A percentile compares a stretch with the other conserved stretches of the same genome.
These are phyloP conservation scores for Stenodema calcarata DNA, from an alignment of 2,888 invertebrate species.

Conservation along the genomic window DNA sequence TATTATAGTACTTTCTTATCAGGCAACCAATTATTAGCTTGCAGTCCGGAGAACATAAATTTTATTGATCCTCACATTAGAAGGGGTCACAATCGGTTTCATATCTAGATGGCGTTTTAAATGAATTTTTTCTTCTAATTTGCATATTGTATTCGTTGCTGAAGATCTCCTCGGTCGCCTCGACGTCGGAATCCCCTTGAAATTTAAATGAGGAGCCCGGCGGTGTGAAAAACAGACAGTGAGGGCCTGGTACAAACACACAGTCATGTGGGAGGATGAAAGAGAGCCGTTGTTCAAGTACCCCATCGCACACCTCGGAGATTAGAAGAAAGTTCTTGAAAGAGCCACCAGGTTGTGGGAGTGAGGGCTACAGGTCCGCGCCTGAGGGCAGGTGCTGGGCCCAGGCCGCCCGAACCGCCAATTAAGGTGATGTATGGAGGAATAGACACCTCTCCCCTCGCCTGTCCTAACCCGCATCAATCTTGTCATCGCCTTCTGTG, in stretches of 20 bases:
- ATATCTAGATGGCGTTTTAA: background rate
- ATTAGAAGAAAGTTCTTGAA: background rate
- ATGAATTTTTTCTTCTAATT: background rate
- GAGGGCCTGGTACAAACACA: background rate
- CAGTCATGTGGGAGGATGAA: background rate
- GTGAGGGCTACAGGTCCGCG: background rate
- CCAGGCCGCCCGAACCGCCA: background rate
- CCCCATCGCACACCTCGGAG: background rate
- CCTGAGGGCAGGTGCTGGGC: background rate
- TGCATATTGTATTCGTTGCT: background rate
- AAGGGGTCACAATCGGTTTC: background rate
- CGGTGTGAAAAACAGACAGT: background rate
- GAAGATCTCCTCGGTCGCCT: background rate
- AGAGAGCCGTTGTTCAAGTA: background rate
- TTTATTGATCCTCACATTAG: background rate
- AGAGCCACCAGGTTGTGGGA: background rate
- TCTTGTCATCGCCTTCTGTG: slow-evolving; percentile 11
- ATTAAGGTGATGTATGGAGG: slow-evolving; percentile 31
- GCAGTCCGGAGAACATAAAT: background rate
- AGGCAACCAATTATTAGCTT: no score
- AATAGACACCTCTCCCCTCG: background rate
- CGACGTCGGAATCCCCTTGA: background rate
- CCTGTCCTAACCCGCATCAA: background rate
- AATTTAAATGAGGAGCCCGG: background rate
- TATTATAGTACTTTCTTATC: no score